phyloP scores from a whole-genome alignment of 2,113 vertebrate genomes.

The Bostrychus sinensis region DNA sequence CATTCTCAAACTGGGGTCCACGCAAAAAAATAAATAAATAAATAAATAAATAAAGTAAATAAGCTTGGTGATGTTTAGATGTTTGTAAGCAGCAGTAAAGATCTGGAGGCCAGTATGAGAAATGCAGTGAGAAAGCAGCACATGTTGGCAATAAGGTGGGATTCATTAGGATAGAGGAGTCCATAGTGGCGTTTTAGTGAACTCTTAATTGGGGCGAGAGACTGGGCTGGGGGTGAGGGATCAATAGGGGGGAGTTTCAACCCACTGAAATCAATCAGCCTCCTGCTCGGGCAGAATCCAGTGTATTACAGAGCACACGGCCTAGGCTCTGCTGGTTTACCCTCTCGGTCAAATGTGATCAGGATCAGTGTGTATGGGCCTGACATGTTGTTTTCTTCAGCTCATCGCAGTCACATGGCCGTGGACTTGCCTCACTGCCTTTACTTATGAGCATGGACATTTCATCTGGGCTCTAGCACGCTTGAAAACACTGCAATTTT shows the following conservation, averaged over 20 bases:
- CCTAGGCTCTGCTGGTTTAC: constrained; percentile 32
- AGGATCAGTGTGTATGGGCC: constrained; percentile 32
- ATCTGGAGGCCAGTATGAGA: constrained; percentile 12
- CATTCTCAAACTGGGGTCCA: no score
- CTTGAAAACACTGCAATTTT: constrained; percentile 9
- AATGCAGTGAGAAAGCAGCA: constrained; percentile 14
- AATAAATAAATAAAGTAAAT: no score
- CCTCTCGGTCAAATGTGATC: constrained; percentile 47
- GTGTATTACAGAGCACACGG: constrained; percentile 39
- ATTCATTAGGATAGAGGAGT: constrained; percentile 51
- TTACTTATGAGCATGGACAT: constrained; percentile 20
- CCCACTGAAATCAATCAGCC: constrained; percentile 66
- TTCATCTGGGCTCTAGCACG: constrained; percentile 13
- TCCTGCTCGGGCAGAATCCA: constrained; percentile 32
- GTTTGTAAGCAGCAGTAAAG: not conserved
- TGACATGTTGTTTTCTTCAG: constrained; percentile 4
- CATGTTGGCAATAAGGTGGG: constrained; percentile 42
- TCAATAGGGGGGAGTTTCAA: constrained; percentile 59
- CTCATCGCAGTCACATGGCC: constrained; percentile 25
- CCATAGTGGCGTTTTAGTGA: constrained; percentile 56
- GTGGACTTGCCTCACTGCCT: constrained; percentile 8
- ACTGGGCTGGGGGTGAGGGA: constrained; percentile 42
- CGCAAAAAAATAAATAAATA: no score
- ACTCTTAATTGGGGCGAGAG: constrained; percentile 72
- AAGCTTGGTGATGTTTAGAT: not conserved